Evolutionary conservation across 2,113 vertebrate species (phyloP).

Genomic region (Spilogale gracilis): DNA sequence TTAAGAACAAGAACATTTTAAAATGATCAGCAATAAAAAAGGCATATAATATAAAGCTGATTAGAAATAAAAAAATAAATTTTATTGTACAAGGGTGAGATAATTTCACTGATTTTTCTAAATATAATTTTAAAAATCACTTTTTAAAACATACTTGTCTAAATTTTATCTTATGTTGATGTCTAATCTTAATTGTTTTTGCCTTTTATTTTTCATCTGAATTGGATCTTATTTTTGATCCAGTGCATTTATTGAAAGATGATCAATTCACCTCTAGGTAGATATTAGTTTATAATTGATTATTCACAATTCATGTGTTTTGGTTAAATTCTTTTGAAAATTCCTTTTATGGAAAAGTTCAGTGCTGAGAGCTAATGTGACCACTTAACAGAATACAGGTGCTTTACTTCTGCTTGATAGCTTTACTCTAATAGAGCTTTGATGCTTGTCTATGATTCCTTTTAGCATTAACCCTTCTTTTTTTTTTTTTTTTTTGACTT

Average conservation of each 20-base stretch:
- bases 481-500: not conserved
- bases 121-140: constrained; percentile 24
- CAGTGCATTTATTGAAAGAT: not conserved
- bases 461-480: not conserved
- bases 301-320: not conserved
- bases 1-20: not conserved
- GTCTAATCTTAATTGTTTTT: not conserved
- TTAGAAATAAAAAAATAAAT: not conserved
- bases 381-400: not conserved
- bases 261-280: not conserved
- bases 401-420: not conserved
- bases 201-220: not conserved
- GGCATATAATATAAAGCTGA: not conserved
- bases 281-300: not conserved
- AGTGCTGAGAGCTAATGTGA: not conserved
- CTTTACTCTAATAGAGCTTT: not conserved
- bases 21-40: not conserved
- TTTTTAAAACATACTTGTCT: not conserved
- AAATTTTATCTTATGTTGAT: not conserved
- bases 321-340: not conserved
- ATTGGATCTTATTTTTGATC: not conserved
- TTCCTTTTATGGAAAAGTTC: not conserved
- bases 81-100: not conserved
- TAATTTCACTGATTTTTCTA: not conserved
- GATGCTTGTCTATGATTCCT: not conserved